These are phyloP conservation scores for Eupsilia transversa DNA, from an alignment of 2,888 invertebrate species.

Conservation along the genomic window DNA sequence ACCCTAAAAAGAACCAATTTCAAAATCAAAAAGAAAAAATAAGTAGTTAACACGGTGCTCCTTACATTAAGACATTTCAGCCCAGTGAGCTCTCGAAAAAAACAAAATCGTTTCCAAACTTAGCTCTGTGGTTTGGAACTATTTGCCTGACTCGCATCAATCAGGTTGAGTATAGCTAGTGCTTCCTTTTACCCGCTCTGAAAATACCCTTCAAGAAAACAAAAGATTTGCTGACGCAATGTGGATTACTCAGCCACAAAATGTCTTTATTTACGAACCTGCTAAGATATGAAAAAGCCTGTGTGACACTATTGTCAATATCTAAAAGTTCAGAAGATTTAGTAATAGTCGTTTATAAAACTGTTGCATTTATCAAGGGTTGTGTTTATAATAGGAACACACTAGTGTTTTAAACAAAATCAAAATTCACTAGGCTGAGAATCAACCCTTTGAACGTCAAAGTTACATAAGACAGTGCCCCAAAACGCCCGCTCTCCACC, in stretches of 20 bases:
- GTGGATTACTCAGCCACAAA: conserved; percentile 25
- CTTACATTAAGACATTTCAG: not conserved
- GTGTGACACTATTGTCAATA: conserved; percentile 15
- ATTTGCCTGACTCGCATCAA: conserved; percentile 40
- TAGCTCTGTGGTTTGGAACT: conserved; percentile 21
- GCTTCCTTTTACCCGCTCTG: not conserved
- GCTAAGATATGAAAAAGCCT: conserved; percentile 14
- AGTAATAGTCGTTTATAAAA: not conserved
- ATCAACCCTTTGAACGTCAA: too few relatives aligned
- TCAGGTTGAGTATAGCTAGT: conserved; percentile 30
- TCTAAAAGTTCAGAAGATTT: not conserved
- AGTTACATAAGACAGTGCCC: too few relatives aligned
- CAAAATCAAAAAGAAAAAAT: not conserved
- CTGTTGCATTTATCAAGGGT: not conserved
- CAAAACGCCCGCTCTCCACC: too few relatives aligned
- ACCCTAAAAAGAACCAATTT: not conserved
- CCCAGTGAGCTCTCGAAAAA: not conserved
- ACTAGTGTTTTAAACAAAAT: not conserved
- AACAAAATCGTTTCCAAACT: conserved; percentile 20
- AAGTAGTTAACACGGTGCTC: not conserved
- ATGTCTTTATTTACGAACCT: conserved; percentile 35
- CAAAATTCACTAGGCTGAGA: too few relatives aligned
- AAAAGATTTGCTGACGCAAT: conserved; percentile 40
- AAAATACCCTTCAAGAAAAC: conserved; percentile 12
- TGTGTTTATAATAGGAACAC: not conserved